These are phyloP conservation scores for Leptinotarsa undecemlineata DNA, from an alignment of 1,140 invertebrate species.

Conservation along the genomic window DNA sequence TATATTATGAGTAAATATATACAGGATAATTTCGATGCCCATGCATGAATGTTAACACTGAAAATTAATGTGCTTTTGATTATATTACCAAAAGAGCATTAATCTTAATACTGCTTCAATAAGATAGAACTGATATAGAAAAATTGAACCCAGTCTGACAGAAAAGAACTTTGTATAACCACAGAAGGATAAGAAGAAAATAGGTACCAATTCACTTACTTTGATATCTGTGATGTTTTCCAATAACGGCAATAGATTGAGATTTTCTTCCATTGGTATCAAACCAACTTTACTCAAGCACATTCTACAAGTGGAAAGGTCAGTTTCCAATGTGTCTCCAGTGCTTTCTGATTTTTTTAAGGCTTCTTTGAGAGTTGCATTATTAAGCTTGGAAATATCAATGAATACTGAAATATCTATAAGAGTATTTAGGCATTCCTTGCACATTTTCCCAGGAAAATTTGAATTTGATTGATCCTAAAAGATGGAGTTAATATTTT, in stretches of 20 bases:
- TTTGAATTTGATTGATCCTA: not conserved
- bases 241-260: not conserved
- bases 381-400: not conserved
- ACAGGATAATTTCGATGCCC: no score
- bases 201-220: not conserved
- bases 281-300: not conserved
- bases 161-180: no score
- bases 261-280: not conserved
- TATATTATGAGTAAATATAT: no score
- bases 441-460: not conserved
- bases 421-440: not conserved
- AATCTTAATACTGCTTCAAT: no score
- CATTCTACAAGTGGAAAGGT: not conserved
- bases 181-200: no score
- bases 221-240: not conserved
- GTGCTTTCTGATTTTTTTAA: not conserved
- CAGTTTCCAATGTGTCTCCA: no score
- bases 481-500: not conserved
- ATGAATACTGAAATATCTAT: not conserved
- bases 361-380: not conserved
- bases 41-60: no score
- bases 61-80: no score
- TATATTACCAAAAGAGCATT: no score
- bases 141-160: no score
- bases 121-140: no score